Percentiles rank a stretch among this genome's conserved stretches.
Evolutionary conservation across 37 sponge, comb jelly and placozoan species (phyloP).

Genomic region (Crambe crambe): DNA sequence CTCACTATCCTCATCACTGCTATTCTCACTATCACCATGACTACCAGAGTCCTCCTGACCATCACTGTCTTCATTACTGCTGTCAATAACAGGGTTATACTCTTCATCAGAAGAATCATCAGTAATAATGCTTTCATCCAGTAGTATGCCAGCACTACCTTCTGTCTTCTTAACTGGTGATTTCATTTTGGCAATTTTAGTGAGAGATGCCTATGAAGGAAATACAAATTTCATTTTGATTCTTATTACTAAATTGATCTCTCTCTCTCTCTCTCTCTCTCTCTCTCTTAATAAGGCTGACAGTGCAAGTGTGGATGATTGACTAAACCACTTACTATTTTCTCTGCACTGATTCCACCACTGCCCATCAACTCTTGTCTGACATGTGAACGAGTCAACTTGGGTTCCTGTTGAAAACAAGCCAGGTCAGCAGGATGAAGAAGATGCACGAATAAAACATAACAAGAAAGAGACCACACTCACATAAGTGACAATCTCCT

Average conservation of each 20-base stretch:
- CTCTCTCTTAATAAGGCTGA: background rate
- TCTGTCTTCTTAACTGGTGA: background rate
- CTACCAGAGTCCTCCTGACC: conserved; percentile 5
- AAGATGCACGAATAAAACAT: background rate
- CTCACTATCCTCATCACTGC: conserved; percentile 22
- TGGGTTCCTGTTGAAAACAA: conserved; percentile 51
- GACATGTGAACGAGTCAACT: conserved; percentile 54
- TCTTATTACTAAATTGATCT: no score
- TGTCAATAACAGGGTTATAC: conserved; percentile 44
- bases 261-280: no score
- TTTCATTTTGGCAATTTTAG: background rate
- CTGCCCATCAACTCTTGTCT: conserved; percentile 41
- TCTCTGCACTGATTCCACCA: conserved; percentile 37
- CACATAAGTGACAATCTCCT: conserved; percentile 25
- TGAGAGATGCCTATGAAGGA: background rate
- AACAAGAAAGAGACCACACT: background rate
- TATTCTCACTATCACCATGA: conserved; percentile 9
- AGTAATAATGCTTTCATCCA: conserved; percentile 6
- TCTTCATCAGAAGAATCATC: conserved; percentile 78
- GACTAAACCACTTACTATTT: conserved; percentile 18
- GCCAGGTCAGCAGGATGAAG: no score
- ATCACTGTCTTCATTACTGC: conserved; percentile 13
- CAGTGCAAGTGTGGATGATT: background rate
- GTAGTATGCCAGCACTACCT: background rate
- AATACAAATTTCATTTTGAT: no score